Conservation (phyloP, 2,797 vertebrate genomes). For the Gymnoscopelus braueri region DNA sequence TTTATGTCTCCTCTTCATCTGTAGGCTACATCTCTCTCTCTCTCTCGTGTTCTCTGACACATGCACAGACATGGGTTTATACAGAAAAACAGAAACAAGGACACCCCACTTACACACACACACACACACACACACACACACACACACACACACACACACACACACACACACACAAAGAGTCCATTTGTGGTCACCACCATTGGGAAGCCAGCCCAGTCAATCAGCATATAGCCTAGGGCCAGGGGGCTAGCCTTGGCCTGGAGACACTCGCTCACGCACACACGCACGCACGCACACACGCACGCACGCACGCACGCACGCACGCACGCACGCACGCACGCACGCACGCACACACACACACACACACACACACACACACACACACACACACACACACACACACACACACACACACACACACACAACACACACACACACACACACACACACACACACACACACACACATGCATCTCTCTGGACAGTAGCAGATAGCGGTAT, state of each 20-base stretch:
- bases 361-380: neutral
- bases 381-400: neutral
- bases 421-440: neutral
- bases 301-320: neutral
- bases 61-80: neutral
- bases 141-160: constrained; percentile 5
- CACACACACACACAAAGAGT: constrained; percentile 13
- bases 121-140: constrained; percentile 10
- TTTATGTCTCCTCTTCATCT: too few relatives aligned
- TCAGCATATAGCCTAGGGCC: constrained; percentile 59
- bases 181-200: constrained; percentile 49
- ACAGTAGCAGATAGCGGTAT: neutral
- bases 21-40: too few relatives aligned
- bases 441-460: neutral
- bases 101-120: neutral
- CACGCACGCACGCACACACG: constrained; percentile 28
- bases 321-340: neutral
- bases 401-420: neutral
- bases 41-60: neutral
- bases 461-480: neutral
- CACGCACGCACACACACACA: neutral
- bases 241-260: constrained; percentile 17
- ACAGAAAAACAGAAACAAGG: neutral
- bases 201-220: constrained; percentile 62
- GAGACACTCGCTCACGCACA: constrained; percentile 7